Evolutionary conservation across 1,140 invertebrate species (phyloP), one percentile per base, ranked within the genome.

Genomic region (Chironomus striatipennis): DNA sequence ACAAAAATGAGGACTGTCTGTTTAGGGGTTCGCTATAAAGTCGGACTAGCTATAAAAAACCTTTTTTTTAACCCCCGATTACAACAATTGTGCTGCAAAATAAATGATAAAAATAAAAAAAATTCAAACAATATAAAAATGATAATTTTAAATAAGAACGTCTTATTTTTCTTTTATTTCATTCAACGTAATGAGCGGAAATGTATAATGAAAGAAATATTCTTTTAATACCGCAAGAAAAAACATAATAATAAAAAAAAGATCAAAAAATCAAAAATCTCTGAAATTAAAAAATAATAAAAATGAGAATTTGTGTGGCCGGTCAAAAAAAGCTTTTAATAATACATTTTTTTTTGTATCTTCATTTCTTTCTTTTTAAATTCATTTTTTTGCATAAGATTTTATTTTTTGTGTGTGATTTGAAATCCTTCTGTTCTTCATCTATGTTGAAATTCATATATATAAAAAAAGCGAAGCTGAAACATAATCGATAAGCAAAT

Each of bases 311-410:
- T 0, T 5, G 5, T 12, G 47, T 57, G 12, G 47, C 47, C 47
- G 47, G 24, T 34, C 24, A 57, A 57, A 57, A 57, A 57, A 15
- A 57, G n/a, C 47, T n/a, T 57, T n/a, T 57, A 57, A 34, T 34
- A 34, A 34, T 34, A 34, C 24, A 34, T 34, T 34, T 34, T 34
- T 34, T 34, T 34, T 34, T 34, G 24, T 34, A 34, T 34, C 24
- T 34, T 34, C 24, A 34, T 47, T 15, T 47, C 43, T 47, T 47
- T 15, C 43, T 34, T 34, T 43, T 57, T 57, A 57, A 57, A 57
- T 57, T 57, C 47, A 57, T 57, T 57, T 43, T 5, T 57, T 57
- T 57, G 47, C 47, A 57, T 57, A 57, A 57, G 47, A 57, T 57
- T 57, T 34, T 34, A 2, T 34, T 34, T 34, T n/a, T n/a, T n/a